A percentile compares a stretch with the other conserved stretches of the same genome.
These are phyloP conservation scores for Invenusta paracnida DNA, from an alignment of 2,888 invertebrate species.

Conservation along the genomic window DNA sequence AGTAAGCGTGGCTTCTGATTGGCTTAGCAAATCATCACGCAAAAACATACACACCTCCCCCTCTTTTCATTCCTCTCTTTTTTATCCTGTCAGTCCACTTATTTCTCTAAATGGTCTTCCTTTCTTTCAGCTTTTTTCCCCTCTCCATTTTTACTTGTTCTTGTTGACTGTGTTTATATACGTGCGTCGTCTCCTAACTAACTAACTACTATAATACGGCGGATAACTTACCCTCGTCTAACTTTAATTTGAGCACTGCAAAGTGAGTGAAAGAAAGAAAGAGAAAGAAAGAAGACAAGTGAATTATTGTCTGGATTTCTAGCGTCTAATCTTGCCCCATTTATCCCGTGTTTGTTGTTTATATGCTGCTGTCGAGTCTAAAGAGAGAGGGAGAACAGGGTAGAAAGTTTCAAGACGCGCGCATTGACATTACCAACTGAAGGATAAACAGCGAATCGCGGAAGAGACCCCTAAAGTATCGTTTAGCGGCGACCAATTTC, in stretches of 20 bases:
- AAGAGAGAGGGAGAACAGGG: neutral
- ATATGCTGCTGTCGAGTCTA: no score
- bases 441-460: neutral
- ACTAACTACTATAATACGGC: no score
- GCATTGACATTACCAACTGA: neutral
- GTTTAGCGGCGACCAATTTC: neutral
- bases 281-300: no score
- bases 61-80: no score
- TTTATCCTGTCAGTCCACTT: no score
- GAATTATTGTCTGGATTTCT: neutral
- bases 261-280: no score
- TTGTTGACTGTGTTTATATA: conserved; percentile 10
- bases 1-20: neutral
- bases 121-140: conserved; percentile 25
- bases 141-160: no score
- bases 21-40: conserved; percentile 17
- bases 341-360: neutral
- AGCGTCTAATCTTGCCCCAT: neutral
- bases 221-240: no score
- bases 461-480: neutral
- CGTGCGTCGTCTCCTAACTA: neutral
- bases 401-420: neutral
- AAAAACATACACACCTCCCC: neutral
- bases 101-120: conserved; percentile 22
- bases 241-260: conserved; percentile 13